A percentile compares a stretch with the other conserved stretches of the same genome.
These are phyloP conservation scores for Sebastes vulpes DNA, from an alignment of 2,797 vertebrate species.

Conservation along the genomic window DNA sequence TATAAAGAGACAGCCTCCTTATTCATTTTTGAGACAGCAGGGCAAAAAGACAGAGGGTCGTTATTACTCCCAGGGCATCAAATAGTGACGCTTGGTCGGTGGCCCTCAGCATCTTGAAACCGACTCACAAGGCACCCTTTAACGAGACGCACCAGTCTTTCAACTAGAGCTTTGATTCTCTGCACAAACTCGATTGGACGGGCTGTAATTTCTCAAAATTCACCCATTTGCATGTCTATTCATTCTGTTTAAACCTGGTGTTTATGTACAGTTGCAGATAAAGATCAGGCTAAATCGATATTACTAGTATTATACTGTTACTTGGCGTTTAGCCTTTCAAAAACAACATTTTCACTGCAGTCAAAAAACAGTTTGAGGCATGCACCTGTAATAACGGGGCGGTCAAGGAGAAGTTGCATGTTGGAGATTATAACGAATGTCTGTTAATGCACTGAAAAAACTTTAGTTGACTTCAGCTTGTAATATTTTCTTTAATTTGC, in stretches of 20 bases:
- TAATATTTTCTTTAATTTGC: neutral
- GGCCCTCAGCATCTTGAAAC: neutral
- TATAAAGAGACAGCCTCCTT: neutral
- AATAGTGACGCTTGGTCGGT: neutral
- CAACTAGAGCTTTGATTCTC: neutral
- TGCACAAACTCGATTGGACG: neutral
- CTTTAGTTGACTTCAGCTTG: neutral
- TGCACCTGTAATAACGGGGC: neutral
- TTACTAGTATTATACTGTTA: neutral
- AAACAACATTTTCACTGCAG: neutral
- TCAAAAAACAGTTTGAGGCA: neutral
- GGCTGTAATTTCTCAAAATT: neutral
- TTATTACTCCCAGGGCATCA: neutral
- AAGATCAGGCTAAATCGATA: neutral
- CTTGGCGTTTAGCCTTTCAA: neutral
- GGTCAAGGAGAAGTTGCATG: neutral
- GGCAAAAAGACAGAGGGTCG: neutral
- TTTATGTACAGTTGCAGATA: neutral
- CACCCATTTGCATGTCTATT: neutral
- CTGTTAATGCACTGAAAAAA: neutral
- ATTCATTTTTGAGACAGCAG: neutral
- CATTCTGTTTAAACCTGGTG: neutral
- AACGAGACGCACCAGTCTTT: neutral
- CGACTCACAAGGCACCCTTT: too few relatives aligned
- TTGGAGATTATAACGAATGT: neutral